Evolutionary conservation across 2,797 vertebrate genomes (phyloP).

Genomic region (Sebastes variabilis): DNA sequence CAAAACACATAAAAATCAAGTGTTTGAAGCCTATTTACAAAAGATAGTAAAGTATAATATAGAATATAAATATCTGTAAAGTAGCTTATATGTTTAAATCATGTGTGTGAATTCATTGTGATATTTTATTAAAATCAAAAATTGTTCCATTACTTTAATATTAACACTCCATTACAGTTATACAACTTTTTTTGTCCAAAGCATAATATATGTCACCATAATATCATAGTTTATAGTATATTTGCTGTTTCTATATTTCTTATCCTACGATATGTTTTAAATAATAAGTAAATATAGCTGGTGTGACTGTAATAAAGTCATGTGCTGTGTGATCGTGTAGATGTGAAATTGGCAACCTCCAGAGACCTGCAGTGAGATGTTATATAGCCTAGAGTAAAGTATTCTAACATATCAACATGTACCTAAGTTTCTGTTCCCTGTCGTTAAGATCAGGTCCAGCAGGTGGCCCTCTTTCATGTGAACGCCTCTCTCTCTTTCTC

Average conservation of each 20-base stretch:
- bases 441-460: conserved; percentile 46
- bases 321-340: neutral
- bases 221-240: neutral
- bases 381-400: neutral
- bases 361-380: neutral
- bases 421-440: conserved; percentile 12
- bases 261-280: neutral
- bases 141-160: neutral
- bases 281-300: neutral
- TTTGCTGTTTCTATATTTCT: neutral
- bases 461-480: conserved; percentile 73
- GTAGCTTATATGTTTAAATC: neutral
- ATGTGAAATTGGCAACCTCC: neutral
- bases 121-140: neutral
- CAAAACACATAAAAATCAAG: no score
- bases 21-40: neutral
- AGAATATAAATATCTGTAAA: neutral
- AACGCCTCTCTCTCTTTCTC: conserved; percentile 3
- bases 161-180: neutral
- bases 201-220: neutral
- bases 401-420: conserved; percentile 22
- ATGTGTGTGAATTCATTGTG: neutral
- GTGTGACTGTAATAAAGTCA: no score
- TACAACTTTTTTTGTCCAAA: no score
- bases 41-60: neutral